These are phyloP conservation scores for Chloebia gouldiae DNA, from an alignment of 2,113 vertebrate genomes.

Conservation along the genomic window DNA sequence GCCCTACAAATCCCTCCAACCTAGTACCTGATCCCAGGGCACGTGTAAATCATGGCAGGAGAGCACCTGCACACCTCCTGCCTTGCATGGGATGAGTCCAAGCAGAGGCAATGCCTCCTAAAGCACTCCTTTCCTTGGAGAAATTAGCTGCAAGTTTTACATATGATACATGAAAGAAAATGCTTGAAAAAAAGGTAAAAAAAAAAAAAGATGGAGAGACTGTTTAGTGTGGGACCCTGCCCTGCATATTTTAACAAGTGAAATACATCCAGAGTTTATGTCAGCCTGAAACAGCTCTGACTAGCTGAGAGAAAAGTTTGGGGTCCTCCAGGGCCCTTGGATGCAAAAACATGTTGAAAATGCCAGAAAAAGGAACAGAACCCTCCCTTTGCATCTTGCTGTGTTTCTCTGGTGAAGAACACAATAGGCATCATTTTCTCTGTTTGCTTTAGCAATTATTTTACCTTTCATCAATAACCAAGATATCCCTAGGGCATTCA, in stretches of 20 bases:
- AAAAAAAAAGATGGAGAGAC: not conserved
- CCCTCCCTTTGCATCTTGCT: not conserved
- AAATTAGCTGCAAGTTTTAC: not conserved
- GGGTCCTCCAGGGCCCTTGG: not conserved
- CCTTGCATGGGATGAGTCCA: not conserved
- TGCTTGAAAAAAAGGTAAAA: not conserved
- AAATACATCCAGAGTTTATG: not conserved
- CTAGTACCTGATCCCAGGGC: not conserved
- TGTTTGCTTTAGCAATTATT: not conserved
- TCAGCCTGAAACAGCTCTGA: not conserved
- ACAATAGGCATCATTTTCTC: not conserved
- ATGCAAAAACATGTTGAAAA: not conserved
- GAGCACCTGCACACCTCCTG: not conserved
- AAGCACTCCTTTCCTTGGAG: constrained; percentile 10
- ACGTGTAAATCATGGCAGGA: not conserved
- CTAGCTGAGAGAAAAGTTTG: not conserved
- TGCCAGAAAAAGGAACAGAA: not conserved
- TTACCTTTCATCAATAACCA: not conserved
- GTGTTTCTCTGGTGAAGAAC: not conserved
- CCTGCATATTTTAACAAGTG: not conserved
- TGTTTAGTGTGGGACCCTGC: not conserved
- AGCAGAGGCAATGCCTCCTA: not conserved
- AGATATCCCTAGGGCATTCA: not conserved
- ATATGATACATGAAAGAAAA: not conserved
- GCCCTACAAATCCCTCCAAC: not conserved